Evolutionary conservation across 2,797 vertebrate species (phyloP).

Genomic region (Ptychobarbus kaznakovi): DNA sequence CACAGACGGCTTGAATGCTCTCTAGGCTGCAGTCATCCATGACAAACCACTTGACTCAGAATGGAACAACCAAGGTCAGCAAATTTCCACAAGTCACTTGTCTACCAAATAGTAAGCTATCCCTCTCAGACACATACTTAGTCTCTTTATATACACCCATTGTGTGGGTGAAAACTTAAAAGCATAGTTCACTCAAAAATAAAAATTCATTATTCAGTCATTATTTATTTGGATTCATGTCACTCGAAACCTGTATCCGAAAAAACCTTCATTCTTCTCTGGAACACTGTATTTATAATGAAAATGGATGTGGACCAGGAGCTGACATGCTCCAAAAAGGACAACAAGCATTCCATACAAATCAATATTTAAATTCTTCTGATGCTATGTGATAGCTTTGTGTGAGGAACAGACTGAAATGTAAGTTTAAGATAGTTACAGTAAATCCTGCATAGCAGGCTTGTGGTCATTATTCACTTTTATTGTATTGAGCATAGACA

Average conservation of each 20-base stretch:
- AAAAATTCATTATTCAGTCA: not conserved
- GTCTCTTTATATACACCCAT: not conserved
- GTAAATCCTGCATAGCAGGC: not conserved
- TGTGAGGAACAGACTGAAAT: not conserved
- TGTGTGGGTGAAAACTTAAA: not conserved
- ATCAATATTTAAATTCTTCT: not conserved
- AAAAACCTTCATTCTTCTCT: not conserved
- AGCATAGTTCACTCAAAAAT: not conserved
- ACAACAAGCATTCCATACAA: not conserved
- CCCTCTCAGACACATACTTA: not conserved
- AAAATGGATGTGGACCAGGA: not conserved
- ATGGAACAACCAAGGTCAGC: slow-evolving; percentile 1
- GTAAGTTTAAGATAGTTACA: not conserved
- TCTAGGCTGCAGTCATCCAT: slow-evolving; percentile 26
- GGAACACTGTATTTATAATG: not conserved
- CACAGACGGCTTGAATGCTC: not conserved
- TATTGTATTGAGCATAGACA: not conserved
- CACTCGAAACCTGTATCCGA: not conserved
- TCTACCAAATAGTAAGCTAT: not conserved
- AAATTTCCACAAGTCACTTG: slow-evolving; percentile 21
- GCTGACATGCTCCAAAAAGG: not conserved
- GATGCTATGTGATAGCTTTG: not conserved
- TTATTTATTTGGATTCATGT: not conserved
- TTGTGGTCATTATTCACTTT: not conserved
- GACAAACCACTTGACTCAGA: slow-evolving; percentile 39